Evolutionary conservation across 2,797 vertebrate species (phyloP).

Genomic region (Aulostomus chinensis): DNA sequence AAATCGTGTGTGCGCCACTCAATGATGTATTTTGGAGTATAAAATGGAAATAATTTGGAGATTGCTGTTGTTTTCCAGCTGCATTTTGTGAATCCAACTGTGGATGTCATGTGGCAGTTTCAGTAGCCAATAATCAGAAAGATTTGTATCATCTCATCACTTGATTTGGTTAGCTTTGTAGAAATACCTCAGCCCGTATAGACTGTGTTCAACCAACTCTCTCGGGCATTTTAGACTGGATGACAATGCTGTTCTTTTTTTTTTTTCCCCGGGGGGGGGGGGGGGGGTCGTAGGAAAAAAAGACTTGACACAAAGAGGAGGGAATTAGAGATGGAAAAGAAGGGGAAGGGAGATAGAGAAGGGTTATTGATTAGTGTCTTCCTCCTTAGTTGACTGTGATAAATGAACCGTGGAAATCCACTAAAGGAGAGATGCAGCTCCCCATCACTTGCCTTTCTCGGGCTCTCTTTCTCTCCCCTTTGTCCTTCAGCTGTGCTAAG

Average conservation of each 20-base stretch:
- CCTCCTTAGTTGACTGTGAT: constrained; percentile 62
- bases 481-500: constrained; percentile 69
- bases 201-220: not conserved
- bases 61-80: constrained; percentile 22
- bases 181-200: no score
- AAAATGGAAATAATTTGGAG: constrained; percentile 13
- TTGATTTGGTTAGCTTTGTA: not conserved
- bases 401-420: constrained; percentile 61
- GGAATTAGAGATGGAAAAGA: constrained; percentile 3
- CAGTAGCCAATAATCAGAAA: constrained; percentile 4
- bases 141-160: not conserved
- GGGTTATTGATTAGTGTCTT: constrained; percentile 65
- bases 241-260: constrained; percentile 9
- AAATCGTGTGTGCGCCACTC: no score
- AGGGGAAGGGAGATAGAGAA: constrained; percentile 27
- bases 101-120: not conserved
- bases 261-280: not conserved
- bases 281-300: constrained; percentile 1
- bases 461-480: constrained; percentile 36
- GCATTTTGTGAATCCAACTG: constrained; percentile 3
- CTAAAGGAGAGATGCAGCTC: constrained; percentile 42
- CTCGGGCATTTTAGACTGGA: not conserved
- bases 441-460: constrained; percentile 14
- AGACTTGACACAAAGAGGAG: constrained; percentile 1
- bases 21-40: not conserved